Base-by-base conservation (phyloP, 2,113 vertebrate species). In the Chloebia gouldiae region DNA sequence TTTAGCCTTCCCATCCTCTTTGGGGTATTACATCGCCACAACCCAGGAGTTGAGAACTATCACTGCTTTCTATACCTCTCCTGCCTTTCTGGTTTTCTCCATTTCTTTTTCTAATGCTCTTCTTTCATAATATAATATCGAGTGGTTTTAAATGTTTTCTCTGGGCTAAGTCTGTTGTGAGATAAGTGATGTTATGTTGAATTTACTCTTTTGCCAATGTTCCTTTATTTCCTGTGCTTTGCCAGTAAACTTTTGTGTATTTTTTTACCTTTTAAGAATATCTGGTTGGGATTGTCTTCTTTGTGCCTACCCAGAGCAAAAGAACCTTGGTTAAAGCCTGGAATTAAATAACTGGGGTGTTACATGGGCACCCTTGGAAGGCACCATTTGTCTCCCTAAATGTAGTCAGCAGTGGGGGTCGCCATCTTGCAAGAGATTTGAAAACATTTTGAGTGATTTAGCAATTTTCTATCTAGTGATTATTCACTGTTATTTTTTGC, bases 391-490 rank as follows among this genome's bases (percentile, higher is more conserved):
- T 65, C 35, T 57, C 50, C 35, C 15, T 65, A 13, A 15, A 47
- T 0, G 0, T 0, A 0, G 16, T 59, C 0, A 0, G 50, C 16
- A 42, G n/a, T 40, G 28, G 19, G 40, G 15, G 7, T 44, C 19
- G 33, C 40, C 28, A 15, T n/a, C 40, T 28, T 49, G 20, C 30
- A 65, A 65, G n/a, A 56, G 10, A 21, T 57, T 50, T 50, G 25
- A 21, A 21, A 86, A 25, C 11, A 42, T 50, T 59, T 50, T 40
- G 17, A 7, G 4, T 25, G 37, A 59, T 44, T 35, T 37, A 27
- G 33, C 11, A 18, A 27, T 66, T 86, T 50, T 44, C 17, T 59
- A 1, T 21, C 25, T 68, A 68, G 31, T 44, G 25, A 31, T 51
- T 51, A 22, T 50, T 50, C 25, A 44, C 37, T 44, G 45, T 14